These are phyloP conservation scores for Solen grandis DNA, from an alignment of 1,140 invertebrate genomes.

Conservation along the genomic window DNA sequence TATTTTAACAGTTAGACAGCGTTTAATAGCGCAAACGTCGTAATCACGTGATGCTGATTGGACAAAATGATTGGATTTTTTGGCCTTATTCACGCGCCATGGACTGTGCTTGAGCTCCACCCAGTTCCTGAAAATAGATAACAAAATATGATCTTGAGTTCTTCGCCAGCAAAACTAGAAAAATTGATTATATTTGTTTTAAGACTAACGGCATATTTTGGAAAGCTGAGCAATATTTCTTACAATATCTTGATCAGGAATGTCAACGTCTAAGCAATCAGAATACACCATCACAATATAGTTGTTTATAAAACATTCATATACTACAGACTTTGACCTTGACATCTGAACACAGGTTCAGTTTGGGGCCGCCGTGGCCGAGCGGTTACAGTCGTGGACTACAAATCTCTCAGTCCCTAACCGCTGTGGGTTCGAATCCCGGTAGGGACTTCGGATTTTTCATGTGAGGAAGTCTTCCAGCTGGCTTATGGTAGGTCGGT, in stretches of 20 bases:
- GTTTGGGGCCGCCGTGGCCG: too few relatives aligned
- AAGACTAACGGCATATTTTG: not conserved
- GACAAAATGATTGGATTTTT: too few relatives aligned
- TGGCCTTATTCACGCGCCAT: not conserved
- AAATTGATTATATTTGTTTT: too few relatives aligned
- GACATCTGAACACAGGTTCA: too few relatives aligned
- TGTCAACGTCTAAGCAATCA: not conserved
- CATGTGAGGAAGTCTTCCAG: too few relatives aligned
- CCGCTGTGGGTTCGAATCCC: too few relatives aligned
- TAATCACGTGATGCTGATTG: not conserved
- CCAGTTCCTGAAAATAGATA: constrained; percentile 10
- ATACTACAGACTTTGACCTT: too few relatives aligned
- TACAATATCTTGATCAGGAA: not conserved
- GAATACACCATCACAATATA: not conserved
- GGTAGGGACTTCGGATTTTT: too few relatives aligned
- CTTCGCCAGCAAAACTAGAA: too few relatives aligned
- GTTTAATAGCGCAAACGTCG: not conserved
- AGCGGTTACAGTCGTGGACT: too few relatives aligned
- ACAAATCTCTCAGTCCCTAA: too few relatives aligned
- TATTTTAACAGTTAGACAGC: not conserved
- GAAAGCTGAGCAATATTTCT: not conserved
- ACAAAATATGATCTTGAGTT: not conserved
- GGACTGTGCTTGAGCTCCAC: not conserved
- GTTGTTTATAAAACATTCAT: not conserved
- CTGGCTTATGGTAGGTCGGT: too few relatives aligned